A percentile compares a stretch with the other conserved stretches of the same genome.
phyloP scores from a whole-genome alignment of 2,888 invertebrate genomes.

The Ametastegia equiseti region DNA sequence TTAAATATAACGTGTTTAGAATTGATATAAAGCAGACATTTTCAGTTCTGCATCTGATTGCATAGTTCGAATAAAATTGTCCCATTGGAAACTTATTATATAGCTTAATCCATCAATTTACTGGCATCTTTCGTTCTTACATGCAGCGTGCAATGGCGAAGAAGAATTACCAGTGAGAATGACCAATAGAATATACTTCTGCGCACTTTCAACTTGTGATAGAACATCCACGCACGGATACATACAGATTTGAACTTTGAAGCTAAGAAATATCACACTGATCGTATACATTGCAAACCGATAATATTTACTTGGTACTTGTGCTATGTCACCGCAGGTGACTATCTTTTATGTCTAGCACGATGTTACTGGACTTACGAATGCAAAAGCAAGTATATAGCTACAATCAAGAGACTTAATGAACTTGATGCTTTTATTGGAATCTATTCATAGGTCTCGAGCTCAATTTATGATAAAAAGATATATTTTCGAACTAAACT shows the following conservation, averaged over 20 bases:
- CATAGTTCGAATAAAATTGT: background rate
- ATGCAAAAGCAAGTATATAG: background rate
- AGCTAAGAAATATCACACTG: background rate
- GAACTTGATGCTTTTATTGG: background rate
- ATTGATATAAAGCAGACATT: background rate
- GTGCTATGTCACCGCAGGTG: background rate
- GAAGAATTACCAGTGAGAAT: background rate
- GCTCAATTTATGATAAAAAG: conserved; percentile 3
- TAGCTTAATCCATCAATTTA: background rate
- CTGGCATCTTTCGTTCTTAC: background rate
- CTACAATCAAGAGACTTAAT: background rate
- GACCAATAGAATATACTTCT: background rate
- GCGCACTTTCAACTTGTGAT: background rate
- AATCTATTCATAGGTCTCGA: background rate
- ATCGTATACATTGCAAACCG: background rate
- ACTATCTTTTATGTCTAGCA: background rate
- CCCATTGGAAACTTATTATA: background rate
- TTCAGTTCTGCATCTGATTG: background rate
- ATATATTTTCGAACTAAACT: background rate
- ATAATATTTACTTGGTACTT: background rate
- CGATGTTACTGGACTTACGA: background rate
- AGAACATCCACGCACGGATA: conserved; percentile 19
- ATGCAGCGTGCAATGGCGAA: background rate
- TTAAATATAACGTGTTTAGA: background rate
- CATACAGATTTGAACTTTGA: background rate